Base-by-base conservation (phyloP, 2,888 invertebrate genomes). In the Lithosia quadra region DNA sequence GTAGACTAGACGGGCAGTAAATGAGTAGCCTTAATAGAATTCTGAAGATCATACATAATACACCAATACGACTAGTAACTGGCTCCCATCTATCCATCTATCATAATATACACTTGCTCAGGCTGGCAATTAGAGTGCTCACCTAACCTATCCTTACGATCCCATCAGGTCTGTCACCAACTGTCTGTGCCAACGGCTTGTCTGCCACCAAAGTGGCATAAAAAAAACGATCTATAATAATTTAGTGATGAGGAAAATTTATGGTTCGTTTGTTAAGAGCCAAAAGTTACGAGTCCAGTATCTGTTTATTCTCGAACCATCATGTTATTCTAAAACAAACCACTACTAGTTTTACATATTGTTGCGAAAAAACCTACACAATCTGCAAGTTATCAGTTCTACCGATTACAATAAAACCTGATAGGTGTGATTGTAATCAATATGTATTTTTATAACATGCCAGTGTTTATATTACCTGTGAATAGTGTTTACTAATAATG, bases 401-500 rank as follows among this genome's bases (percentile, higher is more conserved):
- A 33, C 33, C 58, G 33, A 58, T 18, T 58, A 58, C 28, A 28
- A 33, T 33, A 56, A 56, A 56, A 56, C 13, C 22, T 56, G 24
- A 24, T 56, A 56, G 24, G 13, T n/a, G 49, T 49, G 49, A 49
- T 49, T 43, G 28, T 55, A 18, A 53, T 55, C 55, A 33, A 22
- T 36, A 62, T 49, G 43, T 49, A 43, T 49, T 49, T 11, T 18
- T 28, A 39, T 24, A 55, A 55, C 15, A 34, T 34, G 15, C 15
- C 56, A 28, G 13, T 53, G 15, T 24, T 43, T 28, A 53, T 63
- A 53, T 53, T 55, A 39, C 18, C 13, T 28, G 28, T 61, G 24
- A 61, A 43, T 62, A 56, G 62, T 67, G 61, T 55, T 81, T 80
- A 82, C 77, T 74, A 84, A 79, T 81, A 80, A 79, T 79, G 77